phyloP scores from a whole-genome alignment of 2,888 invertebrate species.

The Zele albiditarsus region DNA sequence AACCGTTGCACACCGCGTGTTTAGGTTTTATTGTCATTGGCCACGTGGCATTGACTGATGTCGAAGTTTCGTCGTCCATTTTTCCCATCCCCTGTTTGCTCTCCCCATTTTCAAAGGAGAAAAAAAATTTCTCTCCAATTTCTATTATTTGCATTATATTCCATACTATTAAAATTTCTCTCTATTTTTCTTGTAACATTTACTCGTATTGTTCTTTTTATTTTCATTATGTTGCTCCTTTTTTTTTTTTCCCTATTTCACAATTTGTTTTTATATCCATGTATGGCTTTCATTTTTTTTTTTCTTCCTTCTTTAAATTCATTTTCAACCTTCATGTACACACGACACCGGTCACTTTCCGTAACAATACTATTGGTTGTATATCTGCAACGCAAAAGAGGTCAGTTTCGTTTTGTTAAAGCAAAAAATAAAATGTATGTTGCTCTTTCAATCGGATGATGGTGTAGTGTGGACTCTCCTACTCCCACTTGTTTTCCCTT shows the following conservation, averaged over 20 bases:
- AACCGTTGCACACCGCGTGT: slow-evolving; percentile 41
- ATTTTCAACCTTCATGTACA: slow-evolving; percentile 56
- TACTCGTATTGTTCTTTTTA: neutral
- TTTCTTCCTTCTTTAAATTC: neutral
- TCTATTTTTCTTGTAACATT: slow-evolving; percentile 4
- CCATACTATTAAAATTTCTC: neutral
- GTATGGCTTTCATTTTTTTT: neutral
- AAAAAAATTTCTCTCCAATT: neutral
- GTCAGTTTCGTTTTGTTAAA: slow-evolving; percentile 29
- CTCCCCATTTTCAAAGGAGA: slow-evolving; percentile 29
- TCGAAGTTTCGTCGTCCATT: slow-evolving; percentile 8
- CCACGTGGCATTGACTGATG: slow-evolving; percentile 60
- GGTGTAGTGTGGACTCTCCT: neutral
- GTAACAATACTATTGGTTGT: slow-evolving; percentile 31
- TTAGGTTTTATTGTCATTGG: slow-evolving; percentile 45
- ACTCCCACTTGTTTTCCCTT: neutral
- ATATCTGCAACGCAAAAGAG: slow-evolving; percentile 5
- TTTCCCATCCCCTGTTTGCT: slow-evolving; percentile 27
- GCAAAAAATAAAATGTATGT: slow-evolving; percentile 8
- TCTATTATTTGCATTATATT: slow-evolving; percentile 9
- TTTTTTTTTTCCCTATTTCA: neutral
- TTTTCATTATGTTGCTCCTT: neutral
- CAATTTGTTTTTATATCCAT: neutral
- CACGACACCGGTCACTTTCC: slow-evolving; percentile 44
- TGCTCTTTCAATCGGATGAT: slow-evolving; percentile 16